Evolutionary conservation across 2,113 vertebrate genomes (phyloP).

Genomic region (Marcusenius ussheri): DNA sequence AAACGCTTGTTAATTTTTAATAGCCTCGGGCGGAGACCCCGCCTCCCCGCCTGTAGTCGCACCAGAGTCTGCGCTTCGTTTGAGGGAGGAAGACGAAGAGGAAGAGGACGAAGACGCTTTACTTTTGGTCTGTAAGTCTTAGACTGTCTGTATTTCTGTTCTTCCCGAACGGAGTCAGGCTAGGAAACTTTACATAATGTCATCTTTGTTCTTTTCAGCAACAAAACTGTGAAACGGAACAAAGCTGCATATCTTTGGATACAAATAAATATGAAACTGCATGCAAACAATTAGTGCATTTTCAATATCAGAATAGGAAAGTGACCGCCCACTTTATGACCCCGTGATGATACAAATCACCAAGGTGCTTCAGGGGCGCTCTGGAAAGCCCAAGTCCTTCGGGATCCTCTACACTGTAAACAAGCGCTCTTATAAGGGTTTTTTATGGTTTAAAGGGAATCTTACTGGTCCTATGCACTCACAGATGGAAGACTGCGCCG

Average conservation of each 20-base stretch:
- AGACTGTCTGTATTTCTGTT: neutral
- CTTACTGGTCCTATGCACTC: slow-evolving; percentile 7
- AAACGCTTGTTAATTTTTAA: neutral
- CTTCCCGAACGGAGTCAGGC: neutral
- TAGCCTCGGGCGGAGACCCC: neutral
- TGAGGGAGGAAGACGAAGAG: neutral
- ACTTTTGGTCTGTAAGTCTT: neutral
- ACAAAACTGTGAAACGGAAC: neutral
- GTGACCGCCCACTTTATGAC: neutral
- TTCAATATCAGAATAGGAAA: neutral
- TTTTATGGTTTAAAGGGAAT: neutral
- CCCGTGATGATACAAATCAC: neutral
- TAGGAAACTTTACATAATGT: neutral
- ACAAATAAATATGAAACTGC: neutral
- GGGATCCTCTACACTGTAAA: neutral
- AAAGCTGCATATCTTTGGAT: neutral
- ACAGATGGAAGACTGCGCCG: slow-evolving; percentile 39
- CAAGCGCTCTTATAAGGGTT: neutral
- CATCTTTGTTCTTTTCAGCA: neutral
- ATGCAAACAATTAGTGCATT: neutral
- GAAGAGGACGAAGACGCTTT: neutral
- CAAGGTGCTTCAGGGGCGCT: neutral
- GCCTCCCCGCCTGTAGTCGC: neutral
- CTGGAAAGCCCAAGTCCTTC: neutral
- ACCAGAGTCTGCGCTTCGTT: neutral